phyloP scores from a whole-genome alignment of 2,797 vertebrate genomes.

The Oryzias dopingdopingensis region DNA sequence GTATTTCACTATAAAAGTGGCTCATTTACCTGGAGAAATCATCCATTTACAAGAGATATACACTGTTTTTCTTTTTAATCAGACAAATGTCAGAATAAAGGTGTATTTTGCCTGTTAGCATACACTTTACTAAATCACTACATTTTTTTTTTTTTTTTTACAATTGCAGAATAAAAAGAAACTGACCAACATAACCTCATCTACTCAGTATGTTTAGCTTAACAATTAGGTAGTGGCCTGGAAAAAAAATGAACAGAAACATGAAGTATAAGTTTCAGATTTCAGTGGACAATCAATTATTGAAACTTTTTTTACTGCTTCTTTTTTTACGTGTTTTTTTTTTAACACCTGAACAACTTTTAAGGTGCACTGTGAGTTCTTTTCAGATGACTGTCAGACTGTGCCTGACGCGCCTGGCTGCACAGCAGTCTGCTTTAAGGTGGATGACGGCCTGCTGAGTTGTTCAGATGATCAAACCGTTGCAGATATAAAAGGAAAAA shows the following conservation, averaged over 20 bases:
- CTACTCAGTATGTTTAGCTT: not conserved
- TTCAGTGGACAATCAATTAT: not conserved
- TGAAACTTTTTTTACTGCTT: slow-evolving; percentile 5
- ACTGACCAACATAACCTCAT: not conserved
- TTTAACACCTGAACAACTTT: slow-evolving; percentile 27
- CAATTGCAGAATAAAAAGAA: not conserved
- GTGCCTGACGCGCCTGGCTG: slow-evolving; percentile 10
- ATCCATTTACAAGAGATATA: no score
- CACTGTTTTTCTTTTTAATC: no score
- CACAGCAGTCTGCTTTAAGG: slow-evolving; percentile 16
- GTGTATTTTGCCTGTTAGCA: no score
- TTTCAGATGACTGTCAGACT: slow-evolving; percentile 17
- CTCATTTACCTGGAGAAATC: no score
- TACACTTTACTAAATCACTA: no score
- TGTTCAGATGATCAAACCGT: slow-evolving; percentile 22
- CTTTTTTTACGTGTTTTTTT: slow-evolving; percentile 7
- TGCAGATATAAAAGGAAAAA: not conserved
- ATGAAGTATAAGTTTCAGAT: not conserved
- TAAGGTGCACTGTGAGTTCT: slow-evolving; percentile 10
- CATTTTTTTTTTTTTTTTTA: no score
- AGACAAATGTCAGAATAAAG: no score
- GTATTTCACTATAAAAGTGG: no score
- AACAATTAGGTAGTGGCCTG: not conserved
- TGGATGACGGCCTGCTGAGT: slow-evolving; percentile 17
- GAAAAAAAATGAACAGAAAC: not conserved